Conservation (phyloP, 2,797 vertebrate genomes). For the Poeciliopsis gracilis region DNA sequence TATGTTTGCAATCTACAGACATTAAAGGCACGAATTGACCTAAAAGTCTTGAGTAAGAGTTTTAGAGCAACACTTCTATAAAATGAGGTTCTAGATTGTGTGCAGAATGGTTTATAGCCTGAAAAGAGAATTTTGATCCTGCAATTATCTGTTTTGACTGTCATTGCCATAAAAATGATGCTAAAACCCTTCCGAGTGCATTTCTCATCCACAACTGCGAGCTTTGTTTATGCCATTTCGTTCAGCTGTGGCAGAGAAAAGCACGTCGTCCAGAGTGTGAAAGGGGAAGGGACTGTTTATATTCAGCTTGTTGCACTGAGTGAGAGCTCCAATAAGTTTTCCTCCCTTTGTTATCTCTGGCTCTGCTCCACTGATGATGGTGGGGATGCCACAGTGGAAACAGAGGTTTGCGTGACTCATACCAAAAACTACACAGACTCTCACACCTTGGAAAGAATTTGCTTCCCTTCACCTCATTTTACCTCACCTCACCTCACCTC, state of each 20-base stretch:
- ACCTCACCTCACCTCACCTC: constrained; percentile 40
- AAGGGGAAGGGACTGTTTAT: constrained; percentile 6
- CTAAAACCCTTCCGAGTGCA: background rate
- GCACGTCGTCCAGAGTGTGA: background rate
- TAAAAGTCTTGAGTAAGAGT: background rate
- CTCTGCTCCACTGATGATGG: constrained; percentile 43
- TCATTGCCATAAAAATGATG: background rate
- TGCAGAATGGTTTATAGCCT: background rate
- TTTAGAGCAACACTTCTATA: background rate
- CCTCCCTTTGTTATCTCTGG: constrained; percentile 49
- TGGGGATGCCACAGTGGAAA: constrained; percentile 48
- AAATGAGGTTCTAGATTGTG: background rate
- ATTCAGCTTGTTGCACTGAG: constrained; percentile 3
- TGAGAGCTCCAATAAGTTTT: constrained; percentile 37
- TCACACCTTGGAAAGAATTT: constrained; percentile 46
- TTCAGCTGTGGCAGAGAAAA: constrained; percentile 15
- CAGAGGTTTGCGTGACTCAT: constrained; percentile 49
- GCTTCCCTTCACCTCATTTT: constrained; percentile 30
- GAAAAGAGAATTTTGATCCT: background rate
- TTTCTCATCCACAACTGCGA: background rate
- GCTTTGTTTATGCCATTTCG: background rate
- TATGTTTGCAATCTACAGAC: background rate
- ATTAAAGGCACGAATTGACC: background rate
- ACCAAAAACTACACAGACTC: constrained; percentile 31
- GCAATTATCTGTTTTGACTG: background rate